Percentiles rank a stretch among this genome's conserved stretches.
phyloP scores from a whole-genome alignment of 1,140 invertebrate genomes.

The Bombus terrestris region DNA sequence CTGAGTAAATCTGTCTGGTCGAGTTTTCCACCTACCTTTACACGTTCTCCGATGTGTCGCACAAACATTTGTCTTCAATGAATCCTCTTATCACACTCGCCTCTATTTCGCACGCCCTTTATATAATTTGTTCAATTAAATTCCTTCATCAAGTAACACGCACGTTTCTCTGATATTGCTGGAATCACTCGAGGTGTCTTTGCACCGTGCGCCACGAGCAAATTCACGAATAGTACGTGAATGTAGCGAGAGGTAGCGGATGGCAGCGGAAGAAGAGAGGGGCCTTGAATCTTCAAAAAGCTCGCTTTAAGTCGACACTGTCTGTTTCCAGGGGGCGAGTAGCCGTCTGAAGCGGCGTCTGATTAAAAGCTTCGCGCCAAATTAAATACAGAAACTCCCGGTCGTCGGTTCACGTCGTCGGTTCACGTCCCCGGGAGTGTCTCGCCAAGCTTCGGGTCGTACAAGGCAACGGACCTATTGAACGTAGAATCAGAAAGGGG shows the following conservation, averaged over 20 bases:
- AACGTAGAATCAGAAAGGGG: conserved; percentile 7
- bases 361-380: conserved; percentile 72
- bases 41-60: background rate
- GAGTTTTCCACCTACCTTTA: background rate
- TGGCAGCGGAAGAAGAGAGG: conserved; percentile 8
- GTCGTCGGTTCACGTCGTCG: conserved; percentile 4
- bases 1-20: background rate
- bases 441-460: conserved; percentile 4
- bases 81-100: background rate
- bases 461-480: conserved; percentile 25
- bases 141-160: background rate
- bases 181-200: background rate
- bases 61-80: background rate
- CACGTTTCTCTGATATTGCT: no score
- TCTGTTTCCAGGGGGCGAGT: conserved; percentile 54
- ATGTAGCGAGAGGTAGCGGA: background rate
- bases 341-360: conserved; percentile 65
- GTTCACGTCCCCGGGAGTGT: background rate
- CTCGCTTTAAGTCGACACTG: conserved; percentile 59
- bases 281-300: conserved; percentile 66
- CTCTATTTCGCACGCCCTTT: background rate
- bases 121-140: background rate
- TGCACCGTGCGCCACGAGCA: background rate
- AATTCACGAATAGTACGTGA: background rate
- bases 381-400: conserved; percentile 70